phyloP scores from a whole-genome alignment of 35 echinoderm and acorn worm genomes.

The Lytechinus pictus region DNA sequence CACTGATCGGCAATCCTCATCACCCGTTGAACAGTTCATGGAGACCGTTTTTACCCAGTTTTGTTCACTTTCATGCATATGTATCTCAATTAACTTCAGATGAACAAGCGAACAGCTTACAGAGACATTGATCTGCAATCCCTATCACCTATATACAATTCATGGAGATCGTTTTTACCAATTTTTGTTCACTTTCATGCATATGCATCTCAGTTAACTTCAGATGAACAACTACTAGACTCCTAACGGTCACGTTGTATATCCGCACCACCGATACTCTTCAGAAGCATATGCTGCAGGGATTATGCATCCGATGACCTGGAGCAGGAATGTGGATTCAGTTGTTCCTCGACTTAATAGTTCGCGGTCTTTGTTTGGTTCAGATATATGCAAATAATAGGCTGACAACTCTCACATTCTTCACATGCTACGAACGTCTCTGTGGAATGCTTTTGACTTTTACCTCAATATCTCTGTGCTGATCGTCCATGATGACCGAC shows the following conservation, averaged over 20 bases:
- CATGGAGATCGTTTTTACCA: not conserved
- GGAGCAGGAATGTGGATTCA: not conserved
- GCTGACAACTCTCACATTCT: not conserved
- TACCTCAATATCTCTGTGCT: not conserved
- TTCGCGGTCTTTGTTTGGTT: not conserved
- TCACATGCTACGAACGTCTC: not conserved
- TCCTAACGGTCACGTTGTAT: no score
- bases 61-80: not conserved
- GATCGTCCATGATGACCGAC: not conserved
- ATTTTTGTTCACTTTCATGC: no score
- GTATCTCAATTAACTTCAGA: not conserved
- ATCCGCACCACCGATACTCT: no score
- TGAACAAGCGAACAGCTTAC: not conserved
- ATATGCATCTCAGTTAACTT: not conserved
- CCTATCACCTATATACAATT: not conserved
- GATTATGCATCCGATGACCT: not conserved
- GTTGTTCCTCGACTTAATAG: not conserved
- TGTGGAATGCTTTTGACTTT: not conserved
- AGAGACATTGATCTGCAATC: conserved; percentile 39
- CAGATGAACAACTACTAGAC: not conserved
- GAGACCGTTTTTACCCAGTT: not conserved
- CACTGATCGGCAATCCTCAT: not conserved
- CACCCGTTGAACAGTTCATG: not conserved
- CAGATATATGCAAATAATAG: not conserved
- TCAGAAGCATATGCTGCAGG: not conserved